Base-by-base conservation (phyloP, 1,140 invertebrate species). In the Tetranychus cinnabarinus region DNA sequence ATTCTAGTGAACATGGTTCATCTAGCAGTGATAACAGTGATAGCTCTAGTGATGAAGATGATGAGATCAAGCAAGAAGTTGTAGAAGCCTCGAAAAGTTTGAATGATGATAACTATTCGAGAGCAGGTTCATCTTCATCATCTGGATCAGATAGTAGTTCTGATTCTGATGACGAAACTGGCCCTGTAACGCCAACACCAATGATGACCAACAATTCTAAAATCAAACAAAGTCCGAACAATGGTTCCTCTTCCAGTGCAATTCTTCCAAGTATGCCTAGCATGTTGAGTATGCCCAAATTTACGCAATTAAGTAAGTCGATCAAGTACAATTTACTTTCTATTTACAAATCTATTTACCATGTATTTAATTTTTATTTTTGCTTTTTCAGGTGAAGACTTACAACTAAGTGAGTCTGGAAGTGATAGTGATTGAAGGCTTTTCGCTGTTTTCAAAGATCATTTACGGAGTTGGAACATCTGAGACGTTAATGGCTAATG, bases 401-500 rank as follows among this genome's bases (percentile, higher is more conserved):
- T 42, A 10, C 39, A 42, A 42, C 10, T 42, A 42, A 42, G 39
- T 42, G 39, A 42, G 10, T 42, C 39, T 42, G 39, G 39, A 42
- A 42, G 39, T 42, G 39, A 42, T 10, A 42, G 39, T 10, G 39
- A 42, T 42, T 42, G 10, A 42, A 42, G 10, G 10, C 39, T 5
- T 42, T 5, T 42, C 10, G 5, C 39, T 42, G 10, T 42, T 42
- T 42, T 23, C 87, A 0, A 80, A 84, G 66, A 84, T 89, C 59
- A 83, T 97, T 7, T 93, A 81, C 70, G 93, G 93, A 35, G 92
- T 91, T 72, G 92, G 86, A 80, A 68, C 86, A 70, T 83, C 87
- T 65, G 95, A 99, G 75, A 91, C 96, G 78, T 72, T 96, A 34
- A 98, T 98, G 93, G 86, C 93, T 57, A 83, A 82, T 63, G 92